Evolutionary conservation across 1,140 invertebrate genomes (phyloP), one percentile per base, ranked within the genome.

Genomic region (Temnothorax curvispinosus): DNA sequence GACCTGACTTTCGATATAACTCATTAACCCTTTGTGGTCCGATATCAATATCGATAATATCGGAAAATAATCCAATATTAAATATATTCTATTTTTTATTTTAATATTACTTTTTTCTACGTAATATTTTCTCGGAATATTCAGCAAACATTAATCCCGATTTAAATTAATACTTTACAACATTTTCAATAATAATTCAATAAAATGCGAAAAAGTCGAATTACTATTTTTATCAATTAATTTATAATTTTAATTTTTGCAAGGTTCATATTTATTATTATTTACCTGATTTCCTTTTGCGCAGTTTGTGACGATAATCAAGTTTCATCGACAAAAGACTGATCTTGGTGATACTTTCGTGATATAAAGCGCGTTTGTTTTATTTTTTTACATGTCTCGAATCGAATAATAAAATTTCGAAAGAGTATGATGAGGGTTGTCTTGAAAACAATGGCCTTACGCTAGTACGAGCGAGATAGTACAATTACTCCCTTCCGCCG

Each of bases 401-500:
- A 27, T 44, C 44, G 35, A 9, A 18, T 13, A 80, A 80, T 54
- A 69, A 80, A 69, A 58, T 58, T 32, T 15, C 7, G 52, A 58
- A 67, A 87, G 47, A 67, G 50, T 44, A 71, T 50, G 52, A 82
- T 41, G 56, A 87, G 58, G 6, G 67, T 78, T 75, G 52, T 75
- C 80, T 80, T 50, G 86, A 56, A 91, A 91, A 90, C 84, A 90
- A 90, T 89, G 89, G 87, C 87, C 87, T 87, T 90, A 82, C 77
- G 64, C 65, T 82, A 85, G 67, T 84, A 71, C 15, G 67, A 77
- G 77, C 72, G 81, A 86, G 85, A 87, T 77, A 64, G 87, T 80
- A 71, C 90, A 92, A 92, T 92, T 92, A 90, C 80, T 88, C 90
- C 62, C 89, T 92, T 93, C 92, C 91, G 92, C 81, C 88, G 88